Conservation (phyloP, 2,888 invertebrate genomes). For the Thecocarcelia acutangulata region DNA sequence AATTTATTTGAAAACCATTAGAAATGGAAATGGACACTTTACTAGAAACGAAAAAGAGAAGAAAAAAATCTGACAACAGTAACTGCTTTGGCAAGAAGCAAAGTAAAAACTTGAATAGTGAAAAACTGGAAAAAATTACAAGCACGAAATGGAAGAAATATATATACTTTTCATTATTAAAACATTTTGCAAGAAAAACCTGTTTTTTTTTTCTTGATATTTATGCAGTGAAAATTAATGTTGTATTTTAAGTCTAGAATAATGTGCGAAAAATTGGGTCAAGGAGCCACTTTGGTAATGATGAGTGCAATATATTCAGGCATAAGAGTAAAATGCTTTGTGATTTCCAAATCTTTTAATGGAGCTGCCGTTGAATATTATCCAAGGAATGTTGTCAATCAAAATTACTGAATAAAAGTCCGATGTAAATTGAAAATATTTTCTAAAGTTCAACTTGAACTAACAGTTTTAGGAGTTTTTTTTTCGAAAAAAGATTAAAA, state of each 20-base stretch:
- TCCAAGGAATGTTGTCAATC: background rate
- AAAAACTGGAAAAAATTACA: background rate
- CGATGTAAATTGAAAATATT: background rate
- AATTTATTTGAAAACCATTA: constrained; percentile 61
- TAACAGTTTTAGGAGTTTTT: too few species aligned
- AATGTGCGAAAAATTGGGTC: constrained; percentile 44
- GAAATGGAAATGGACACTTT: constrained; percentile 58
- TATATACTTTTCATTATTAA: constrained; percentile 7
- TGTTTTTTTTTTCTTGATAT: background rate
- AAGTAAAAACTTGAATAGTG: background rate
- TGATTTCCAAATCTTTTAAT: too few species aligned
- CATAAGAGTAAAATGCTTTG: background rate
- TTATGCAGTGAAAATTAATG: background rate
- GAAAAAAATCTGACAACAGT: background rate
- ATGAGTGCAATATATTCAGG: constrained; percentile 8
- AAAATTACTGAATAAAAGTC: background rate
- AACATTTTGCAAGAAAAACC: background rate
- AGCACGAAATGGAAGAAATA: background rate
- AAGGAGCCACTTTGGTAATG: constrained; percentile 57
- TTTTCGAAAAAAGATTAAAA: too few species aligned
- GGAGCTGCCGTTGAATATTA: too few species aligned
- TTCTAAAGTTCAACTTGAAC: too few species aligned
- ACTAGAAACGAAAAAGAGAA: background rate
- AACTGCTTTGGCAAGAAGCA: background rate
- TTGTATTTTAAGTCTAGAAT: background rate